phyloP scores from a whole-genome alignment of 2,888 invertebrate species.

The Dusona sp. region DNA sequence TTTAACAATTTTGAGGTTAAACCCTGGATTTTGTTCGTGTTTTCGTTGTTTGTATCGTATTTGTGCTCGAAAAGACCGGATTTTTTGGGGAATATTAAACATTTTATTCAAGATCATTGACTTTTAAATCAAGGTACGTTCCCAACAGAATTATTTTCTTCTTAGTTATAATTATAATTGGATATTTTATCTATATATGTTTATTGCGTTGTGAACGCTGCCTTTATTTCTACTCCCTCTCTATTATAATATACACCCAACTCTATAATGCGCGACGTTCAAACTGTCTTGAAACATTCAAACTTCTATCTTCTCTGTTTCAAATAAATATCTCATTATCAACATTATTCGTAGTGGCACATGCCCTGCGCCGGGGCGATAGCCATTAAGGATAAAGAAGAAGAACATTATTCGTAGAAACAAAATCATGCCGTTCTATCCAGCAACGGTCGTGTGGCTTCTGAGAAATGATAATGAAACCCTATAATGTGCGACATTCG shows the following conservation, averaged over 20 bases:
- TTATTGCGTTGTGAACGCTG: neutral
- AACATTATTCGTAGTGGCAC: too few species aligned
- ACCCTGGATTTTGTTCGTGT: slow-evolving; percentile 10
- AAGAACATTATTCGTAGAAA: neutral
- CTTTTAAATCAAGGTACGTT: neutral
- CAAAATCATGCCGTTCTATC: neutral
- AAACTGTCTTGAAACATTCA: neutral
- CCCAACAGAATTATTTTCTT: neutral
- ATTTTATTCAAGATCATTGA: neutral
- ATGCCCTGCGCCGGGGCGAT: too few species aligned
- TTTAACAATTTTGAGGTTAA: slow-evolving; percentile 19
- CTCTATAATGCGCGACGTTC: neutral
- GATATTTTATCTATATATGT: neutral
- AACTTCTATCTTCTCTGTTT: neutral
- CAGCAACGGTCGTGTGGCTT: too few species aligned
- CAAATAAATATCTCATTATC: neutral
- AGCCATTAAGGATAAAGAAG: too few species aligned
- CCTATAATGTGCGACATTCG: too few species aligned
- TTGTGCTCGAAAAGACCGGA: neutral
- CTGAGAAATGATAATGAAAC: too few species aligned
- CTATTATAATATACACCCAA: neutral
- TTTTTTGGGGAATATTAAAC: neutral
- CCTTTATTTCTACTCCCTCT: neutral
- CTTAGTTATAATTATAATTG: neutral
- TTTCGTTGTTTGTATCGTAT: slow-evolving; percentile 12